Base-by-base conservation (phyloP, 1,140 invertebrate species). In the Solenopsis fugax region DNA sequence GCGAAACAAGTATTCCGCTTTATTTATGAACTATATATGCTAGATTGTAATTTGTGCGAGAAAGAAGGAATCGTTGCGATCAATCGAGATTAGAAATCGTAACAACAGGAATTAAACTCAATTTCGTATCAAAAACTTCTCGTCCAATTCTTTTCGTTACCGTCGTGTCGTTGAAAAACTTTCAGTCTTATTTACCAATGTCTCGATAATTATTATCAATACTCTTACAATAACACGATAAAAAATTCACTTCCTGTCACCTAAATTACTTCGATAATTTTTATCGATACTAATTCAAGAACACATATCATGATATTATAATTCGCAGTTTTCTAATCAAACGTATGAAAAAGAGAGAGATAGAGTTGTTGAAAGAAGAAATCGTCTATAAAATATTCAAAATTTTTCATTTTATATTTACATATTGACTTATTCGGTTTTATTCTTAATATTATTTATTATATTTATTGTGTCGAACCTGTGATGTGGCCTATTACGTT, bases 31-130 rank as follows among this genome's bases (percentile, higher is more conserved):
- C 16, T 18, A 12, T 54, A 37, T 76, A 24, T 16, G 4, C n/a
- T 41, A 7, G 18, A 58, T 6, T 56, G 2, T 24, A 24, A 56
- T 29, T 60, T 18, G 29, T 45, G 48, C 52, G 56, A 21, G 16
- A 77, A 77, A 45, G 18, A 5, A 29, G 4, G 18, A 76, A 29
- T 60, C 16, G 16, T 54, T 34, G 37, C 13, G 37, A 52, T 54
- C 71, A 52, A 54, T 73, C 18, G 29, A 72, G 34, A 41, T 41
- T 60, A 24, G 21, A n/a, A 77, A 21, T 45, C 37, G 16, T 34
- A 77, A 77, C 9, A 77, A 77, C 24, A 45, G 41, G 16, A 62
- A 77, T 75, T 56, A 13, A 75, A 75, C 13, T 37, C 18, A 52
- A 34, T 72, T 29, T 73, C 18, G 16, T 21, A 24, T 76, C 37